A percentile compares a stretch with the other conserved stretches of the same genome.
These are phyloP conservation scores for Garra rufa DNA, from an alignment of 2,113 vertebrate species.

Conservation along the genomic window DNA sequence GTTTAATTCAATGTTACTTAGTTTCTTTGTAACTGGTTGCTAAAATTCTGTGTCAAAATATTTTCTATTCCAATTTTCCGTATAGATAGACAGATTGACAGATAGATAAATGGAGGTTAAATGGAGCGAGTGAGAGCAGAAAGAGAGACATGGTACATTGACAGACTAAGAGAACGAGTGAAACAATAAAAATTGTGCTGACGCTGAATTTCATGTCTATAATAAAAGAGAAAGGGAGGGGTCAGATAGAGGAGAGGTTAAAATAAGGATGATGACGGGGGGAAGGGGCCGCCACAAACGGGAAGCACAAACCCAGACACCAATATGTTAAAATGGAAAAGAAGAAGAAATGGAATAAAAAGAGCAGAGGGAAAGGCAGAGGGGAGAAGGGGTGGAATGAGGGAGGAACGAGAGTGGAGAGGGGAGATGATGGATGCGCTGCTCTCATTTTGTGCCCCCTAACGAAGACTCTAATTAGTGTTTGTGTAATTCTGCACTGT, in stretches of 20 bases:
- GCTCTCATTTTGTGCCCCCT: conserved; percentile 82
- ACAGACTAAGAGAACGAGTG: conserved; percentile 32
- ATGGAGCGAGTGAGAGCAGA: conserved; percentile 19
- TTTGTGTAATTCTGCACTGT: conserved; percentile 87
- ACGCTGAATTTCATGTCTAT: conserved; percentile 22
- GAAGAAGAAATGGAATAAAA: conserved; percentile 6
- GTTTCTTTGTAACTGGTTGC: too few species aligned
- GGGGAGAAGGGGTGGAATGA: conserved; percentile 39
- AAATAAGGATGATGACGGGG: background rate
- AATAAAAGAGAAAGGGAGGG: conserved; percentile 46
- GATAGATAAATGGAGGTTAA: conserved; percentile 30
- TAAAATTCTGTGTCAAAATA: too few species aligned
- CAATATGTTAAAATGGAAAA: conserved; percentile 28
- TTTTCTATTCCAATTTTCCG: too few species aligned
- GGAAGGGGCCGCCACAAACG: conserved; percentile 15
- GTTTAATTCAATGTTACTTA: too few species aligned
- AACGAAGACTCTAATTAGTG: conserved; percentile 87
- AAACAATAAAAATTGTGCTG: conserved; percentile 57
- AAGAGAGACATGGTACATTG: conserved; percentile 31
- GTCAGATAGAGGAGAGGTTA: conserved; percentile 47
- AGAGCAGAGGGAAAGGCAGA: conserved; percentile 20
- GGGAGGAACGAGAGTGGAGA: conserved; percentile 45
- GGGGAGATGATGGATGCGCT: conserved; percentile 79
- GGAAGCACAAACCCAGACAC: conserved; percentile 31
- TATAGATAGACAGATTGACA: background rate